Evolutionary conservation across 2,888 invertebrate genomes (phyloP), one percentile per base, ranked within the genome.

Genomic region (Camponotus fellah): DNA sequence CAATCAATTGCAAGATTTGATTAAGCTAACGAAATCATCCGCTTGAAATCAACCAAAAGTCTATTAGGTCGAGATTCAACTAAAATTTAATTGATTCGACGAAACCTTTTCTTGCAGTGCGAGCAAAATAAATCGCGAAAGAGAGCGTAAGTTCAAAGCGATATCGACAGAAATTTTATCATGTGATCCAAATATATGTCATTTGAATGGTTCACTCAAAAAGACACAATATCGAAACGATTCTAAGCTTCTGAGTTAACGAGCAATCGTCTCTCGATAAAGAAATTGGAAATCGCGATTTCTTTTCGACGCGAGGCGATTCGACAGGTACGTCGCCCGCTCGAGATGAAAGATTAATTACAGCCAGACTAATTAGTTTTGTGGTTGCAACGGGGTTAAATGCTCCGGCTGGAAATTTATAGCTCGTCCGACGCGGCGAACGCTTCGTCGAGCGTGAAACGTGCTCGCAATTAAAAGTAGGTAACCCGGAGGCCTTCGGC

Each of bases 391-490:
- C 34, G 76, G 21, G 81, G 64, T 46, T 80, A 72, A 37, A 37
- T 46, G 60, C 56, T 68, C 43, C 21, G 43, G 46, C 26, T 60
- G 37, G 79, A 68, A 82, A 82, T 82, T 82, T 68, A 82, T 77
- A 68, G 77, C 79, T 43, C 66, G 68, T 56, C 80, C 80, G 68
- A 69, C 26, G 60, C 58, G 60, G 21, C 68, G 68, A 79, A 46
- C 69, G 69, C 80, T 80, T 62, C 69, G 46, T 26, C 64, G 80
- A 83, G 83, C 83, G 80, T 83, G 49, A 83, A 83, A 68, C 83
- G 80, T 49, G 79, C 79, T 79, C 68, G 83, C 69, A 83, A 79
- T 83, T 83, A 83, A 83, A 79, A 83, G 68, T 79, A 66, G 79
- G 66, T 77, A 68, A 68, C 66, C 66, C 49, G 12, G 49, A 58